Evolutionary conservation across 2,797 vertebrate species (phyloP), one percentile per base, ranked within the genome.

Genomic region (Sebastes taczanowskii): DNA sequence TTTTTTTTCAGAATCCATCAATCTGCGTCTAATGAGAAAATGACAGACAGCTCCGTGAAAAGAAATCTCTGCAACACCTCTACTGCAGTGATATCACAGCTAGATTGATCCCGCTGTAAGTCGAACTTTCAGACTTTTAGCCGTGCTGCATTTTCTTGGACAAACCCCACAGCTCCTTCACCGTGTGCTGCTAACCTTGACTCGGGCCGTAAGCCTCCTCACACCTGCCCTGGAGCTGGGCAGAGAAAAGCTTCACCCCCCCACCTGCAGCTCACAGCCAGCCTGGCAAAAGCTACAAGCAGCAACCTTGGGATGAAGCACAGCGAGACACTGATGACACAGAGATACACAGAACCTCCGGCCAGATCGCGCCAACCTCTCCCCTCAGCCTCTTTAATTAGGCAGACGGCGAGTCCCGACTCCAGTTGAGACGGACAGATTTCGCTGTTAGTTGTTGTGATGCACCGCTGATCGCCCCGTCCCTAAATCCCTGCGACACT

Each of bases 281-380:
- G 89, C 34, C 88, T 92, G 88, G 89, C 93, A 94, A 79, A 67
- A 22, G 85, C 88, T 86, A 69, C 78, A 77, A 85, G 86, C 77
- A 23, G 72, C 91, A 93, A 94, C 93, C 92, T 93, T 88, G 71
- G 93, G 83, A 92, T 78, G 89, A 70, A 81, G 77, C 89, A 74
- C 93, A 92, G 94, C 79, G 32, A 75, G 93, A 60, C 84, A 34
- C 71, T 86, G 92, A 93, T 92, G 90, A 91, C 92, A 92, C 72
- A 58, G 81, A 86, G 78, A 81, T 66, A 64, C 87, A 85, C 78
- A 55, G 60, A 84, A 89, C 80, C 89, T 86, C 52, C 46, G 67
- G 79, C 79, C 86, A 84, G 76, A 82, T 75, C 86, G 73, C 78
- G 30, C 62, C 73, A 64, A 59, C 81, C 67, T 75, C 61, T 86